Evolutionary conservation across 2,888 invertebrate genomes (phyloP).

Genomic region (Pemphredon lugubris): DNA sequence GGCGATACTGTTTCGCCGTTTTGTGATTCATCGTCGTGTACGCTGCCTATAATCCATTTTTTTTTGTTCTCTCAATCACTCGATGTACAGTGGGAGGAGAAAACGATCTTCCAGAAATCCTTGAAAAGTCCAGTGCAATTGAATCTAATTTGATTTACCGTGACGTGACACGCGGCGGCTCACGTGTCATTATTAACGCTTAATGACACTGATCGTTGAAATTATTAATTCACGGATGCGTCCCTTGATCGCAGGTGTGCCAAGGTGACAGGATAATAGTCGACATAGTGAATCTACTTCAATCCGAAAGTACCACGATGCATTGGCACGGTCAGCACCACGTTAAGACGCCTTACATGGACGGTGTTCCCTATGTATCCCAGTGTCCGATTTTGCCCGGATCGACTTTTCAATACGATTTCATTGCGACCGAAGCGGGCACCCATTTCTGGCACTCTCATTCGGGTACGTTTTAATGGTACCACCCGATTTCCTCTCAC

Average conservation of each 20-base stretch:
- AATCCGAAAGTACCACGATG: constrained; percentile 91
- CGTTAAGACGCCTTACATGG: constrained; percentile 90
- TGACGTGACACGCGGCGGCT: too few relatives aligned
- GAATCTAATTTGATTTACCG: too few relatives aligned
- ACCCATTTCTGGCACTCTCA: constrained; percentile 95
- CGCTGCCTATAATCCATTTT: too few relatives aligned
- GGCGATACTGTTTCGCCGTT: not conserved
- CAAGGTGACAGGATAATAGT: constrained; percentile 92
- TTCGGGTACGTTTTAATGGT: constrained; percentile 81
- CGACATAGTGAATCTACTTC: constrained; percentile 90
- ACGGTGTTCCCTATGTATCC: constrained; percentile 92
- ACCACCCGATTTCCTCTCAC: too few relatives aligned
- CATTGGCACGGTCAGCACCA: constrained; percentile 97
- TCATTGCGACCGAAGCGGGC: constrained; percentile 88
- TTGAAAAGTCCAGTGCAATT: too few relatives aligned
- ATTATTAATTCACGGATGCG: too few relatives aligned
- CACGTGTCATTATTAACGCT: too few relatives aligned
- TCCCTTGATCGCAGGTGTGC: constrained; percentile 86
- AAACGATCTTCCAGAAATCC: too few relatives aligned
- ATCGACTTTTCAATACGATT: constrained; percentile 89
- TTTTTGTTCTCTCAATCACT: too few relatives aligned
- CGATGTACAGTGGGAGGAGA: too few relatives aligned
- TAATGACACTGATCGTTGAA: too few relatives aligned
- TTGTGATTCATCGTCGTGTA: not conserved
- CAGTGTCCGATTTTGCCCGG: constrained; percentile 92